Percentiles rank a stretch among this genome's conserved stretches.
Evolutionary conservation across 2,113 vertebrate species (phyloP).

Genomic region (Onychostoma macrolepis): DNA sequence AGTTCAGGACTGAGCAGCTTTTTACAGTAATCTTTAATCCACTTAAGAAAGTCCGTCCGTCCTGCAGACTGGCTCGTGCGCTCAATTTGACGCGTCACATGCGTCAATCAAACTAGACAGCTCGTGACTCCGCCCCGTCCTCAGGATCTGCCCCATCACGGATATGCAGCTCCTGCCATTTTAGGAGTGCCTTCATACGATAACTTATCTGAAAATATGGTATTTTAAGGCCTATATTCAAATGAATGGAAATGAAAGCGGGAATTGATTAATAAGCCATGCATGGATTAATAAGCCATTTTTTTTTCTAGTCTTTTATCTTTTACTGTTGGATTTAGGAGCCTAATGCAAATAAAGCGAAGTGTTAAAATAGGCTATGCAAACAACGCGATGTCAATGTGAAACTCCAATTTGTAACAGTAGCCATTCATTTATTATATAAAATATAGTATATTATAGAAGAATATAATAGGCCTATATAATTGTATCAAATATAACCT

Average conservation of each 20-base stretch:
- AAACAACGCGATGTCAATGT: not conserved
- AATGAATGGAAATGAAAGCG: not conserved
- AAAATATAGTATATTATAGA: no score
- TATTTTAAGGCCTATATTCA: not conserved
- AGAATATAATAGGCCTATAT: no score
- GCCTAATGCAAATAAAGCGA: not conserved
- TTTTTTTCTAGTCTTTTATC: not conserved
- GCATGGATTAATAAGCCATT: not conserved
- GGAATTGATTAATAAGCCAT: not conserved
- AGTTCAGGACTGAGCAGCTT: not conserved
- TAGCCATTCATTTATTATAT: no score
- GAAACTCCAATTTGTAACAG: not conserved
- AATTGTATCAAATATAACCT: no score
- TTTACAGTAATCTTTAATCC: slow-evolving; percentile 13
- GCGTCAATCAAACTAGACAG: slow-evolving; percentile 7
- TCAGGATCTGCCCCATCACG: not conserved
- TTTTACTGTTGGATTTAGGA: not conserved
- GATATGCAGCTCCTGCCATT: not conserved
- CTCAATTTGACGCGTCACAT: slow-evolving; percentile 24
- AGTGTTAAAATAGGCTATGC: not conserved
- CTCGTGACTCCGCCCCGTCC: not conserved
- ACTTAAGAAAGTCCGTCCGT: not conserved
- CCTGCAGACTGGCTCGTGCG: not conserved
- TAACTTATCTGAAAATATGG: not conserved
- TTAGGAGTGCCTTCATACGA: not conserved